Evolutionary conservation across 2,113 vertebrate genomes (phyloP).

Genomic region (Festucalex cinctus): DNA sequence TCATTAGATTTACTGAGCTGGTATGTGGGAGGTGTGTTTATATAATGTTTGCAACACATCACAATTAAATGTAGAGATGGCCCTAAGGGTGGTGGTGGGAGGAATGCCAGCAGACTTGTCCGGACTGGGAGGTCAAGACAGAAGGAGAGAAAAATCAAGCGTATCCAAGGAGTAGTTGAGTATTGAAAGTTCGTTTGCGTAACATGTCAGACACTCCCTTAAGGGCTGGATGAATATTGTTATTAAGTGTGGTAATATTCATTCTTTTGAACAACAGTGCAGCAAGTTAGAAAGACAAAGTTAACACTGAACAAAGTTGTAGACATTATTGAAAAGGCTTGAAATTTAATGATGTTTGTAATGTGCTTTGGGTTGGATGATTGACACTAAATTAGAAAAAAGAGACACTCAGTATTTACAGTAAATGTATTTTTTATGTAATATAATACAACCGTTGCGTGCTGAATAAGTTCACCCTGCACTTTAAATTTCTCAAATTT

Average conservation of each 20-base stretch:
- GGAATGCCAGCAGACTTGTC: not conserved
- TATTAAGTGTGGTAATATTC: constrained; percentile 46
- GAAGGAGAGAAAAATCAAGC: constrained; percentile 17
- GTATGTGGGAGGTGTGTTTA: constrained; percentile 35
- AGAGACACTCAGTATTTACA: not conserved
- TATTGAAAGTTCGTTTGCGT: constrained; percentile 55
- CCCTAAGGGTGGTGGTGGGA: not conserved
- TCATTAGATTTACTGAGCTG: constrained; percentile 33
- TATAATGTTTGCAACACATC: constrained; percentile 28
- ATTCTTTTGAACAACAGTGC: constrained; percentile 9
- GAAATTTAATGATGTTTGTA: not conserved
- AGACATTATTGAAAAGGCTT: not conserved
- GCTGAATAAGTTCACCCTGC: not conserved
- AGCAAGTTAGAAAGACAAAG: not conserved
- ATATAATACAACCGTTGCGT: constrained; percentile 5
- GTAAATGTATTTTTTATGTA: not conserved
- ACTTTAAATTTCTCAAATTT: not conserved
- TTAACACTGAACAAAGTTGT: not conserved
- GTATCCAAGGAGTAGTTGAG: constrained; percentile 21
- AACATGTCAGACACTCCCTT: constrained; percentile 63
- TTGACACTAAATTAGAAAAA: not conserved
- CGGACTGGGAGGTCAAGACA: constrained; percentile 37
- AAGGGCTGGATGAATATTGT: constrained; percentile 41
- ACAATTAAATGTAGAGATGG: constrained; percentile 25
- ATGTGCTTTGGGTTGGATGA: not conserved